Evolutionary conservation across 2,113 vertebrate species (phyloP), one percentile per base, ranked within the genome.

Genomic region (Cryptomyrus ogoouensis): DNA sequence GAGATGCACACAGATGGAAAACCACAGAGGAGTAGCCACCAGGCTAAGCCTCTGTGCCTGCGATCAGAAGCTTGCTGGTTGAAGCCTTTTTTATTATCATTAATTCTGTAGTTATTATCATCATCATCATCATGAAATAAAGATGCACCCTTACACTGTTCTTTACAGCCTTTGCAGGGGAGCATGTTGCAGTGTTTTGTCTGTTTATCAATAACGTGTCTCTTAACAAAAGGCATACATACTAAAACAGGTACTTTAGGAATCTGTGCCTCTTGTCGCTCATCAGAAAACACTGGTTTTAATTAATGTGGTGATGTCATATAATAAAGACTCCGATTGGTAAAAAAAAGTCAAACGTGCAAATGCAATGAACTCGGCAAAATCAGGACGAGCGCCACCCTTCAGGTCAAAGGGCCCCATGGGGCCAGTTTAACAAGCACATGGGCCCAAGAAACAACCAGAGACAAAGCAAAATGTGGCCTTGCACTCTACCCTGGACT

Each of bases 1-100:
- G 13, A 47, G 66, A 90, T 6, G 92, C 27, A 90, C 90, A 70
- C 74, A 42, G 46, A 88, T 24, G 87, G 42, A 27, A 1, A 74
- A 27, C 19, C 19, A 90, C 49, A 89, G 56, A 84, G 17, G 58
- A 21, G 12, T 17, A 12, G n/a, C 17, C 19, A 24, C 15, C 17
- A 56, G 53, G 5, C 5, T 53, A 52, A 17, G 50, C 50, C 50
- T 17, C 50, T 17, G 49, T 50, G 50, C 50, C 13, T 52, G 50
- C 13, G 50, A 52, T 52, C 15, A 13, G 50, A 52, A 52, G 15
- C 50, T 56, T 56, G 53, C 19, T 56, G 19, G 53, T 56, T 56
- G 19, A 56, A 56, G 53, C 3, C 5, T 21, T 56, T 56, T 56
- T 21, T 56, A 56, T 39, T 42, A 80, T 77, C 5, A 15, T 9